Conservation (phyloP, 2,888 invertebrate species). For the Melipona beecheii region DNA sequence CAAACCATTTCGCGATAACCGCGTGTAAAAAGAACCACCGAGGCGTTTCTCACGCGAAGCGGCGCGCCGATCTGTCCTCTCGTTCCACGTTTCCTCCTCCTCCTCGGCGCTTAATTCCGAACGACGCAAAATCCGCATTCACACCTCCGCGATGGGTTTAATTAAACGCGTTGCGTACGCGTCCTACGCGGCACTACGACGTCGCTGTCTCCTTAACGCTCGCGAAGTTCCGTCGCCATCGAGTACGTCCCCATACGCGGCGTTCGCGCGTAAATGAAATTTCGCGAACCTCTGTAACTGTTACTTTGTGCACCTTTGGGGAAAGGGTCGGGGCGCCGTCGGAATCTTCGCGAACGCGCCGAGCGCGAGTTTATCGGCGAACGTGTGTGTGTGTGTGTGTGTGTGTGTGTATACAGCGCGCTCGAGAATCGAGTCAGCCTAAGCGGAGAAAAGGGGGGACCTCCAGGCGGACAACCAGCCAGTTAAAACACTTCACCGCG, state of each 20-base stretch:
- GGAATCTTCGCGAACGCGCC: not conserved
- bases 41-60: no score
- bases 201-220: not conserved
- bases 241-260: not conserved
- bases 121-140: slow-evolving; percentile 22
- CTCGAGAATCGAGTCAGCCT: not conserved
- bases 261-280: slow-evolving; percentile 26
- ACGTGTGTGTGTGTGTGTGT: not conserved
- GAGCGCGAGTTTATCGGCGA: not conserved
- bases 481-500: not conserved
- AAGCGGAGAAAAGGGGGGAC: not conserved
- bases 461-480: not conserved
- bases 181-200: not conserved
- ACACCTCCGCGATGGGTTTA: slow-evolving; percentile 13
- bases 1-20: not conserved
- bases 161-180: slow-evolving; percentile 28
- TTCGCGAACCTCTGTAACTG: slow-evolving; percentile 12
- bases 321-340: not conserved
- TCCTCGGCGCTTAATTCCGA: slow-evolving; percentile 3
- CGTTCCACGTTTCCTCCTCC: not conserved
- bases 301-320: not conserved
- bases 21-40: not conserved
- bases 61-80: not conserved
- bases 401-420: not conserved
- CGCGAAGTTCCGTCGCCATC: not conserved